Base-by-base conservation (phyloP, 2,888 invertebrate genomes). In the Dicyrtoma fusca region DNA sequence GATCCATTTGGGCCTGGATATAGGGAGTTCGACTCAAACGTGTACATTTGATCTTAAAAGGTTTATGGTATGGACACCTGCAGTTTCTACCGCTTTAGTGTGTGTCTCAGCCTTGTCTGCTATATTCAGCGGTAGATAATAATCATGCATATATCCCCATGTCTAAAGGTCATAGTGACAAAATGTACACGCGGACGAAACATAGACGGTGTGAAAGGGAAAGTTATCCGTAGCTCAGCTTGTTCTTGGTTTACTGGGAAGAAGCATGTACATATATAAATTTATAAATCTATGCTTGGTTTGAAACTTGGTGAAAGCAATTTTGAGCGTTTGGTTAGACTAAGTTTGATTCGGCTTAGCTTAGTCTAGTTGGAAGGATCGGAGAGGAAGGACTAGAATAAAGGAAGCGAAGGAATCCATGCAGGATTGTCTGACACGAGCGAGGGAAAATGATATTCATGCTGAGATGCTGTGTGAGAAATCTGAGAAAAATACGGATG, bases 401-500 rank as follows among this genome's bases (percentile, higher is more conserved):
- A 57, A 69, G 8, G 49, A 45, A 61, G 45, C 10, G n/a, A 17
- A 49, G 25, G 25, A 21, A 61, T 57, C 45, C 14, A 25, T 2
- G 44, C 17, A 11, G 26, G 47, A 59, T 11, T 13, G 68, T 34
- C 10, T n/a, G 17, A 8, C 4, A 47, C 10, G 19, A 49, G 44
- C 3, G 21, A 45, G 14, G 44, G 55, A 44, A 44, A 57, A 55
- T 34, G 57, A 17, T 55, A 53, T 68, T 68, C 65, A 47, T 68
- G 57, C 66, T 55, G 66, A 23, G 49, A 19, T 64, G 6, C 47
- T 44, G 49, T 49, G 25, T 23, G 25, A 64, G 55, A 68, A 68
- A 68, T 68, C 66, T 55, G 66, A 55, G 65, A 53, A 23, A 51
- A 51, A 65, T 51, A 26, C 49, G 65, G 51, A 65, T 66, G 66